Conservation (phyloP, 2,888 invertebrate genomes). For the Leptura quadrifasciata region DNA sequence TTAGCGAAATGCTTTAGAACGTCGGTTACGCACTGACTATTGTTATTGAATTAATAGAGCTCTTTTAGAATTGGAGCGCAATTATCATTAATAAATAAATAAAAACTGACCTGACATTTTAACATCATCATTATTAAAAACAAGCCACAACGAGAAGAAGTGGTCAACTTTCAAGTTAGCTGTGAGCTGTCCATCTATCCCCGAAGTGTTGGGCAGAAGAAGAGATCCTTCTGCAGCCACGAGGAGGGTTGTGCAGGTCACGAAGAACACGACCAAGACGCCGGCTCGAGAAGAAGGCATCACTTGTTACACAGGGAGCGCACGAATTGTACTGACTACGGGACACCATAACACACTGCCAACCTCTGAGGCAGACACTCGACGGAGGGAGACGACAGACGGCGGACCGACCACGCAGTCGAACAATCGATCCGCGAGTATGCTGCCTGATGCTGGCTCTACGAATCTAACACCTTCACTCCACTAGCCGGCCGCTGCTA, state of each 20-base stretch:
- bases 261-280: conserved; percentile 50
- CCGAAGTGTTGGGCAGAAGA: conserved; percentile 73
- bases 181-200: conserved; percentile 74
- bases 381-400: conserved; percentile 48
- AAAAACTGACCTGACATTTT: conserved; percentile 71
- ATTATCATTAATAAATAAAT: not conserved
- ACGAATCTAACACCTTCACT: conserved; percentile 36
- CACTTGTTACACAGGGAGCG: conserved; percentile 51
- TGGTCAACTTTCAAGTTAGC: conserved; percentile 74
- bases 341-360: conserved; percentile 57
- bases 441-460: conserved; percentile 30
- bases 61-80: not conserved
- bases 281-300: conserved; percentile 53
- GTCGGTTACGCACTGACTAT: not conserved
- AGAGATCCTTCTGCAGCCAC: conserved; percentile 42
- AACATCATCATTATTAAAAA: conserved; percentile 75
- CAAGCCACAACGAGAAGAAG: conserved; percentile 76
- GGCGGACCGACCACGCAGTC: conserved; percentile 54
- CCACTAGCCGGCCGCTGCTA: conserved; percentile 15
- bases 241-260: conserved; percentile 48
- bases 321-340: conserved; percentile 56
- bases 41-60: not conserved
- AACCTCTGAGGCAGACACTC: conserved; percentile 42
- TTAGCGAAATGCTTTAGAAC: not conserved
- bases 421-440: conserved; percentile 54